Conservation (phyloP, 53 echinoderm and acorn worm species). For the Mesocentrotus franciscanus region DNA sequence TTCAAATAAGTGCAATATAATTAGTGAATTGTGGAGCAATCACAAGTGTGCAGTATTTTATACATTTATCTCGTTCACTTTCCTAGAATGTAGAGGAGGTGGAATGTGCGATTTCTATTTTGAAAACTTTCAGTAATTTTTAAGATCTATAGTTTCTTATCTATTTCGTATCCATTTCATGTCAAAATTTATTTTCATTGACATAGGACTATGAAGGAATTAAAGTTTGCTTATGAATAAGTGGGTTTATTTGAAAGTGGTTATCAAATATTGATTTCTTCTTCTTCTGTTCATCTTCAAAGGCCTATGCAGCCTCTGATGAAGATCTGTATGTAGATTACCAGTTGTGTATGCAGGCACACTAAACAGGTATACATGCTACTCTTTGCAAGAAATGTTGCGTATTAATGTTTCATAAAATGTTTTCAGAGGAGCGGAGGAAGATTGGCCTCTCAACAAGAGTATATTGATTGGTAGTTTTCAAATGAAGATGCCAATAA, state of each 20-base stretch:
- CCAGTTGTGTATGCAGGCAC: no score
- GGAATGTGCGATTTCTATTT: not conserved
- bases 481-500: not conserved
- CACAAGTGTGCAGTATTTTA: not conserved
- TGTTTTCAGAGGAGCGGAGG: not conserved
- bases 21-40: not conserved
- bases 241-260: not conserved
- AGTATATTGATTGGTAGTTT: not conserved
- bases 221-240: not conserved
- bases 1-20: slow-evolving; percentile 19
- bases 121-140: not conserved
- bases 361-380: no score
- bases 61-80: not conserved
- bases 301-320: no score
- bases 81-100: not conserved
- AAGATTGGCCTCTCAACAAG: not conserved
- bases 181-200: not conserved
- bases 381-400: no score
- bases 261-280: not conserved
- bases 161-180: not conserved
- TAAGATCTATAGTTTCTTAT: not conserved
- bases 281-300: no score
- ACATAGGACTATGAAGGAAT: not conserved
- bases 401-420: no score
- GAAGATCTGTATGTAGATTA: no score